Percentiles rank a stretch among this genome's conserved stretches.
Evolutionary conservation across 1,140 invertebrate species (phyloP).

Genomic region (Diorhabda elongata): DNA sequence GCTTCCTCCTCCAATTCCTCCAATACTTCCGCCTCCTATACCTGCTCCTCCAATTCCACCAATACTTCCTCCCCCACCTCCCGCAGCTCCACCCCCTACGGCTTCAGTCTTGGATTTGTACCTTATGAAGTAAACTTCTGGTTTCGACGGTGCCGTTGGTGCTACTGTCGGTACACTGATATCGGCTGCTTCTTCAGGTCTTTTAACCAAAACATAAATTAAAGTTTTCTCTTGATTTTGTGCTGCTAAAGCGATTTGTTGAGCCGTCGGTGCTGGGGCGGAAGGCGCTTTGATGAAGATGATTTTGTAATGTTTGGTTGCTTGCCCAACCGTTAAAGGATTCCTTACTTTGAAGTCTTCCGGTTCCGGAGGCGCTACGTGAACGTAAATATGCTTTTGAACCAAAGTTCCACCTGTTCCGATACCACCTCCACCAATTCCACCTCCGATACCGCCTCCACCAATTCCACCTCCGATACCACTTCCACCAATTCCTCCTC

Average conservation of each 20-base stretch:
- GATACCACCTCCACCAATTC: slow-evolving; percentile 13
- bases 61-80: slow-evolving; percentile 28
- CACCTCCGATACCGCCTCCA: slow-evolving; percentile 21
- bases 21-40: slow-evolving; percentile 18
- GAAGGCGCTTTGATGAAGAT: slow-evolving; percentile 82
- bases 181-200: slow-evolving; percentile 72
- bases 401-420: slow-evolving; percentile 37
- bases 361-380: slow-evolving; percentile 62
- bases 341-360: slow-evolving; percentile 57
- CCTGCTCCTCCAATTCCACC: slow-evolving; percentile 51
- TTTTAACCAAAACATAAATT: slow-evolving; percentile 82
- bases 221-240: slow-evolving; percentile 83
- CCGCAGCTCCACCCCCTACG: slow-evolving; percentile 55
- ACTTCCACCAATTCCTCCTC: slow-evolving; percentile 20
- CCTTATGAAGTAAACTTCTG: slow-evolving; percentile 85
- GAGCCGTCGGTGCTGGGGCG: slow-evolving; percentile 70
- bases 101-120: slow-evolving; percentile 88
- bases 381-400: slow-evolving; percentile 78
- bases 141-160: slow-evolving; percentile 75
- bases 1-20: slow-evolving; percentile 46
- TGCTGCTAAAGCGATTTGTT: slow-evolving; percentile 68
- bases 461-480: slow-evolving; percentile 8
- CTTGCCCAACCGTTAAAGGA: slow-evolving; percentile 54
- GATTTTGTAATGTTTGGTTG: slow-evolving; percentile 86
- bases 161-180: slow-evolving; percentile 69